Evolutionary conservation across 1,140 invertebrate species (phyloP), one percentile per base, ranked within the genome.

Genomic region (Rhysida immarginata): DNA sequence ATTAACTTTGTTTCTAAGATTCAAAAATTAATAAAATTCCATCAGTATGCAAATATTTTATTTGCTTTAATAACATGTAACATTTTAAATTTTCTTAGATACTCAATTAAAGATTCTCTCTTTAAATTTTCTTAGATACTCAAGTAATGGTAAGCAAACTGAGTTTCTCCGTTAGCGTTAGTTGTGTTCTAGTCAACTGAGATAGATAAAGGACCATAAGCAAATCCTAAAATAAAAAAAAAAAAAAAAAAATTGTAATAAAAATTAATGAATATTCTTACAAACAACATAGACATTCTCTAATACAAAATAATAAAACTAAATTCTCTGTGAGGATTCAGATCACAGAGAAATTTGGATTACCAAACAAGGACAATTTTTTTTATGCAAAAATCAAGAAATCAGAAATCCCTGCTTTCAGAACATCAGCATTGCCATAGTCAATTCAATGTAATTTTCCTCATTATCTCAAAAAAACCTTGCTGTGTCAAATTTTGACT

Each of bases 171-270:
- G 95, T 95, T 21, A 97, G 75, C 66, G 91, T 86, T 59, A 96
- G 76, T 72, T 97, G 92, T 5, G 90, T 92, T 74, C 93, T 91
- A 59, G 92, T 92, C n/a, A 97, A 75, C 68, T 96, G 92, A 8
- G 91, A 87, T 24, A 97, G 75, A 41, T 93, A 94, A 60, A 94
- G 83, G 48, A 96, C 91, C 93, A 96, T 95, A 44, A 97, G 74
- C 57, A 96, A 77, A 77, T 97, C 93, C 79, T 82, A 69, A 68
- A 59, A 62, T 63, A 58, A 58, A 65, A 61, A 62, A 35, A 8
- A 35, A 35, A 16, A 35, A 35, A 8, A 16, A 35, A 8, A 16
- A 35, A 16, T 35, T 35, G 16, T 35, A 35, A 35, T 35, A 35
- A 16, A 8, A 35, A 35, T 35, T 8, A 35, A 5, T 8, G 29